Base-by-base conservation (phyloP, 2,888 invertebrate species). In the Lycia hirtaria region DNA sequence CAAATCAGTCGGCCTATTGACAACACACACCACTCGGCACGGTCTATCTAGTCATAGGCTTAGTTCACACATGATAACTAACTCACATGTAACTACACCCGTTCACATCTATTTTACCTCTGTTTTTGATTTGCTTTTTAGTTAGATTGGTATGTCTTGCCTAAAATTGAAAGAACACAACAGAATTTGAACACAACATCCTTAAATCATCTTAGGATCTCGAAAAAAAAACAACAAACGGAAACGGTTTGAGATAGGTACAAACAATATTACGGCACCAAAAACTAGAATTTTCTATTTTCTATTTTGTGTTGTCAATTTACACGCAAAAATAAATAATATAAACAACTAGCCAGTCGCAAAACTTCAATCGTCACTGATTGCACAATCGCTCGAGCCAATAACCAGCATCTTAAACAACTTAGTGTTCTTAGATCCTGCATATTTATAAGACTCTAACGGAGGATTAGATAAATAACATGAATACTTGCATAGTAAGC, bases 371-470 rank as follows among this genome's bases (percentile, higher is more conserved):
- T 65, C 57, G 56, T 64, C 72, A 65, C 52, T 62, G 67, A 70
- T 77, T 77, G 67, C 77, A 72, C 74, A 80, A 75, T 71, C 71
- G 64, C 73, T 72, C 63, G 64, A 58, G 68, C 66, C 73, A 69
- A 73, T 73, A 71, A 69, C 65, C 69, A 64, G 71, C 69, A 68
- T 67, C 72, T 72, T 67, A 71, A 66, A 73, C 74, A 70, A 70
- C 72, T 73, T 67, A 72, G 72, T 74, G 76, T 78, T 79, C 75
- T 73, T 66, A 73, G 60, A 64, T 57, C 69, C 62, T 77, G 73
- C 76, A 82, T 81, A 81, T 78, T 79, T 76, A 81, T 80, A 72
- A 75, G 69, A 62, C 70, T 64, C 73, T 77, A 76, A 73, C 70
- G 75, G 72, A 70, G 67, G 72, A 80, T 81, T 74, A 76, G 69